Conservation (phyloP, 2,113 vertebrate genomes). For the Zosterops borbonicus region DNA sequence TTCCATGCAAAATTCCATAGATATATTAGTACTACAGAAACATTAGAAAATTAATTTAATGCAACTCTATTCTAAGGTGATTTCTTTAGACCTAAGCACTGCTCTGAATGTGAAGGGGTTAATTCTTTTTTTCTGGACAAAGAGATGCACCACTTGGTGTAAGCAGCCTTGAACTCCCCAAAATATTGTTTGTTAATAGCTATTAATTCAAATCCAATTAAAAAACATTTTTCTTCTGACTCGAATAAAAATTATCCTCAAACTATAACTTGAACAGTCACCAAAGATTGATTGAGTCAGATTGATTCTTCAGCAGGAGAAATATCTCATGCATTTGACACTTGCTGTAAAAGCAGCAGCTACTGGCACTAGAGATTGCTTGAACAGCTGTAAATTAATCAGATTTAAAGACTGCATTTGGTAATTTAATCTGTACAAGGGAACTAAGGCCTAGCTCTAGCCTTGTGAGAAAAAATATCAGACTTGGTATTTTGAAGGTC, state of each 20-base stretch:
- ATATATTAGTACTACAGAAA: neutral
- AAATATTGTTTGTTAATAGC: neutral
- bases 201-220: constrained; percentile 11
- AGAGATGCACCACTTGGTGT: neutral
- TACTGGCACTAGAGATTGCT: constrained; percentile 9
- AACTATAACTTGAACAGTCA: neutral
- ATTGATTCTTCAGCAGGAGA: constrained; percentile 37
- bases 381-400: constrained; percentile 60
- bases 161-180: neutral
- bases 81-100: neutral
- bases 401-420: constrained; percentile 40
- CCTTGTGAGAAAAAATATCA: neutral
- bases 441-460: neutral
- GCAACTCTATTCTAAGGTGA: neutral
- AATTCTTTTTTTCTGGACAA: neutral
- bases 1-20: neutral
- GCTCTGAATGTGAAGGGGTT: neutral
- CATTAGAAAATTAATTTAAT: neutral
- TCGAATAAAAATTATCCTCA: neutral
- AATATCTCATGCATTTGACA: constrained; percentile 46
- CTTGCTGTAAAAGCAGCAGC: constrained; percentile 28
- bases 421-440: constrained; percentile 40
- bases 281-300: neutral
- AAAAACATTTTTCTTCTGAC: neutral
- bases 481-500: neutral